Conservation (phyloP, 2,888 invertebrate species). For the Eupithecia pulchellata region DNA sequence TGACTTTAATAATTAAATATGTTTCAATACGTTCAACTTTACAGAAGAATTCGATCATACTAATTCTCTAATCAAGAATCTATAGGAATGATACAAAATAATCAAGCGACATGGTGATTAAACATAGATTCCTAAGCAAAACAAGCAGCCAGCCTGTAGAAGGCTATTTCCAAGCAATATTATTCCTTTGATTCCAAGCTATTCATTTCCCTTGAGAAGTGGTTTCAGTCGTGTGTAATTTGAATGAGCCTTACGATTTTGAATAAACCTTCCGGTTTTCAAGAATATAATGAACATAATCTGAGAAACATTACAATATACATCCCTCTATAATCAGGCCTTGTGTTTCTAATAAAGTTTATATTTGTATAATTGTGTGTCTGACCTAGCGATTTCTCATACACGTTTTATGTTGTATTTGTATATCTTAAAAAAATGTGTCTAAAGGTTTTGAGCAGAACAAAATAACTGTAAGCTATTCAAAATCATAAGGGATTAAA, state of each 20-base stretch:
- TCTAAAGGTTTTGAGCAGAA: too few relatives aligned
- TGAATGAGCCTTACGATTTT: not conserved
- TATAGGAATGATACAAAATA: not conserved
- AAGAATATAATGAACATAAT: not conserved
- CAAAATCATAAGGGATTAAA: too few relatives aligned
- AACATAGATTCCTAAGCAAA: not conserved
- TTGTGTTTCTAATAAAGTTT: too few relatives aligned
- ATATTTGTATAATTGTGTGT: too few relatives aligned
- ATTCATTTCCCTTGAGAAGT: not conserved
- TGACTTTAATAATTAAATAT: too few relatives aligned
- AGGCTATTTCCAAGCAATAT: not conserved
- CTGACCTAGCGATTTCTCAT: too few relatives aligned
- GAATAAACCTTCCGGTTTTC: not conserved
- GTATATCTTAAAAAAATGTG: too few relatives aligned
- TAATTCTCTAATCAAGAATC: not conserved
- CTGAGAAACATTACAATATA: not conserved
- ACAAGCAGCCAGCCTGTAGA: not conserved
- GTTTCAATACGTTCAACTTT: not conserved
- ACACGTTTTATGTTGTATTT: too few relatives aligned
- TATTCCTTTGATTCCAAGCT: slow-evolving; percentile 5
- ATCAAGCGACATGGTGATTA: not conserved
- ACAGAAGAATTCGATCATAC: not conserved
- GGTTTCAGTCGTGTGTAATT: not conserved
- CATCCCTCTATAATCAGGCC: too few relatives aligned
- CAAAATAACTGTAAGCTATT: too few relatives aligned